Percentiles rank a stretch among this genome's conserved stretches.
These are phyloP conservation scores for Caenorhabditis auriculariae DNA, from an alignment of 2,888 invertebrate species.

Conservation along the genomic window DNA sequence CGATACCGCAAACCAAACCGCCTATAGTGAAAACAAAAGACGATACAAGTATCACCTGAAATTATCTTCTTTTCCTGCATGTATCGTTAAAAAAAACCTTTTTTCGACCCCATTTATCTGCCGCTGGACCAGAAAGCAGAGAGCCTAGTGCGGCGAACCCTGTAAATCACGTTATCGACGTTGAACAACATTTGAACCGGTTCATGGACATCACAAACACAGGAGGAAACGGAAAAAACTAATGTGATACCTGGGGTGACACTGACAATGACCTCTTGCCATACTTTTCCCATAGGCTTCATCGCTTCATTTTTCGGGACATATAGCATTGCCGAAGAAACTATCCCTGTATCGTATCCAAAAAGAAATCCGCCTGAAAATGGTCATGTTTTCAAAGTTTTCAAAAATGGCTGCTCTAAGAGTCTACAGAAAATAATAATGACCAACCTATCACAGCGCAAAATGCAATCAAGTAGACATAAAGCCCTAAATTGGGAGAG, in stretches of 20 bases:
- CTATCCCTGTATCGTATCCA: slow-evolving; percentile 69
- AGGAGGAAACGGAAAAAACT: neutral
- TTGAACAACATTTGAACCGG: too few relatives aligned
- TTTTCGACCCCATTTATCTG: slow-evolving; percentile 68
- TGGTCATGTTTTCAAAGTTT: neutral
- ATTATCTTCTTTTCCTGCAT: too few relatives aligned
- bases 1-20: slow-evolving; percentile 62
- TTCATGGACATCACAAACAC: too few relatives aligned
- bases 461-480: slow-evolving; percentile 17
- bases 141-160: slow-evolving; percentile 38
- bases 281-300: slow-evolving; percentile 35
- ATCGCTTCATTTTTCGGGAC: slow-evolving; percentile 26
- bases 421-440: neutral
- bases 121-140: slow-evolving; percentile 63
- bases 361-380: slow-evolving; percentile 17
- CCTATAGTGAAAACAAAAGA: slow-evolving; percentile 68
- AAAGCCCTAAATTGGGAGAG: slow-evolving; percentile 8
- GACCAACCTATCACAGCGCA: slow-evolving; percentile 13
- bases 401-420: neutral
- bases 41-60: slow-evolving; percentile 66
- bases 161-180: too few relatives aligned
- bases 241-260: slow-evolving; percentile 31
- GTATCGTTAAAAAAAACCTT: too few relatives aligned
- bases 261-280: slow-evolving; percentile 51
- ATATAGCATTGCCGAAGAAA: slow-evolving; percentile 65